Evolutionary conservation across 2,888 invertebrate genomes (phyloP).

Genomic region (Sinohyriopsis cumingii): DNA sequence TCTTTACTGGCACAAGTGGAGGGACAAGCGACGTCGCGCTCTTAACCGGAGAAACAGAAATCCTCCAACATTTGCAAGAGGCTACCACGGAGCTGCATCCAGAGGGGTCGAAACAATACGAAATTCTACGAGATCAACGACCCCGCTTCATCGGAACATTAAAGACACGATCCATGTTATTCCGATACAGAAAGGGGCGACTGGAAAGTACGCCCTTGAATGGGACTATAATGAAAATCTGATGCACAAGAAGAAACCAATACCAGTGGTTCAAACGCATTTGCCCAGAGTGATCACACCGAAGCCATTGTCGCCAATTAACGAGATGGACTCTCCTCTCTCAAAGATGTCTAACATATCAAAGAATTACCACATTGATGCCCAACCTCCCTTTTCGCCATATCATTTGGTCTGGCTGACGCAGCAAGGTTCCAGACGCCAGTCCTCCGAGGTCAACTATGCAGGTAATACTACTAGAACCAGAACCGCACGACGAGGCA

Average conservation of each 20-base stretch:
- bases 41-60: constrained; percentile 15
- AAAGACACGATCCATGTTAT: constrained; percentile 36
- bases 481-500: constrained; percentile 6
- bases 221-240: constrained; percentile 44
- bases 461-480: constrained; percentile 4
- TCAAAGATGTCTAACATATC: constrained; percentile 34
- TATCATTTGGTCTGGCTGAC: constrained; percentile 52
- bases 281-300: constrained; percentile 13
- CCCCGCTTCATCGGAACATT: constrained; percentile 35
- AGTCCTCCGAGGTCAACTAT: constrained; percentile 13
- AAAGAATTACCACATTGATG: constrained; percentile 32
- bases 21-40: constrained; percentile 33
- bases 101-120: constrained; percentile 36
- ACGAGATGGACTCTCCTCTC: constrained; percentile 43
- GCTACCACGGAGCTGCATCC: constrained; percentile 25
- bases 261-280: constrained; percentile 9
- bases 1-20: constrained; percentile 53
- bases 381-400: constrained; percentile 48
- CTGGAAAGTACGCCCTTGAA: constrained; percentile 39
- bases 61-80: constrained; percentile 31
- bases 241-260: constrained; percentile 26
- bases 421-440: constrained; percentile 20
- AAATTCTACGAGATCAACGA: constrained; percentile 48
- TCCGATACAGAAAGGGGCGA: constrained; percentile 27
- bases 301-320: constrained; percentile 48